Conservation (phyloP, 2,113 vertebrate genomes). For the Notarius quadriscutis region DNA sequence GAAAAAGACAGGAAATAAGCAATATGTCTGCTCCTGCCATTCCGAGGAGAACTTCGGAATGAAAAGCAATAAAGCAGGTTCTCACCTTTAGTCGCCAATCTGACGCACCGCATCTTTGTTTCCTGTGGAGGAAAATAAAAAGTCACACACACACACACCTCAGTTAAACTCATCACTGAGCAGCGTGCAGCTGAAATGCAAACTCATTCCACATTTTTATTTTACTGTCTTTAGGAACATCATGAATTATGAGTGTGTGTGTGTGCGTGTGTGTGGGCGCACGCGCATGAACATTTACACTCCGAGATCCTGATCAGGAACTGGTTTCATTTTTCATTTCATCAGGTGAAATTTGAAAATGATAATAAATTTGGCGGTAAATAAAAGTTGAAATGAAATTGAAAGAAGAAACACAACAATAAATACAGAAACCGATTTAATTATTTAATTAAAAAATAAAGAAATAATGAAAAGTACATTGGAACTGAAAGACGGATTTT, state of each 20-base stretch:
- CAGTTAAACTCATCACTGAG: neutral
- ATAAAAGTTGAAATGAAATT: too few species aligned
- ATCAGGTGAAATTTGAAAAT: too few species aligned
- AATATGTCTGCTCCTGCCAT: slow-evolving; percentile 5
- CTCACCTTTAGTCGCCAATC: slow-evolving; percentile 98
- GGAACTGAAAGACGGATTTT: too few species aligned
- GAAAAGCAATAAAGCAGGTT: slow-evolving; percentile 31
- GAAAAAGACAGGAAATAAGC: slow-evolving; percentile 16
- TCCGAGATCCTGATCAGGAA: neutral
- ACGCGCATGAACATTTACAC: neutral
- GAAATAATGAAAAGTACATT: too few species aligned
- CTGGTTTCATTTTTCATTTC: neutral
- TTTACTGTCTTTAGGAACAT: neutral
- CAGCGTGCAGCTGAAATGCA: neutral
- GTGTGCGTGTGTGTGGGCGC: slow-evolving; percentile 5
- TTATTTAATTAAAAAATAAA: too few species aligned
- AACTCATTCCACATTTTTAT: neutral
- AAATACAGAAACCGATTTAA: too few species aligned
- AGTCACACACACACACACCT: slow-evolving; percentile 22
- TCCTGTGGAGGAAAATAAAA: slow-evolving; percentile 77
- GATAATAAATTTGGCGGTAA: too few species aligned
- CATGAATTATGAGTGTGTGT: neutral
- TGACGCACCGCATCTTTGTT: slow-evolving; percentile 96
- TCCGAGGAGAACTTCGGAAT: neutral
- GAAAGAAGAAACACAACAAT: too few species aligned